These are phyloP conservation scores for Bellardia pandia DNA, from an alignment of 2,888 invertebrate genomes.

Conservation along the genomic window DNA sequence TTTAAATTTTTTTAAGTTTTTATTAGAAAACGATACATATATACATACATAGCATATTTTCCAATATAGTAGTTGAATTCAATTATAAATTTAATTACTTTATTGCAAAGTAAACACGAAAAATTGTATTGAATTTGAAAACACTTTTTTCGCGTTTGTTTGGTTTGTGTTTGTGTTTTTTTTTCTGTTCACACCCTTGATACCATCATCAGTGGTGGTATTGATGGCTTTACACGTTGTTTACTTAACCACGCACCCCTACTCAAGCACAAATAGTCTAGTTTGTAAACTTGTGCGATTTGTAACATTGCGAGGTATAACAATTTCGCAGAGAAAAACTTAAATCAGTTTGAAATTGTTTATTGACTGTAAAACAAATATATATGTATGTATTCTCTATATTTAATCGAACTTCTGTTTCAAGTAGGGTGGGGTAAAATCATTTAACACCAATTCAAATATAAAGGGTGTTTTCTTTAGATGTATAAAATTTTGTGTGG, in stretches of 20 bases:
- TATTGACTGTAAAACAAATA: background rate
- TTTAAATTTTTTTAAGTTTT: background rate
- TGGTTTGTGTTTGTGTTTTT: background rate
- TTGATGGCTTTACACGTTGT: slow-evolving; percentile 1
- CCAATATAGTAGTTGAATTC: background rate
- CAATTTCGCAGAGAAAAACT: no score
- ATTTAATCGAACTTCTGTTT: no score
- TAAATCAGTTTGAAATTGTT: background rate
- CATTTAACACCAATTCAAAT: background rate
- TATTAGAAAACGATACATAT: background rate
- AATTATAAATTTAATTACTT: slow-evolving; percentile 26
- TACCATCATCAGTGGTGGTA: background rate
- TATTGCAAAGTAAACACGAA: background rate
- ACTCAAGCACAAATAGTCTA: background rate
- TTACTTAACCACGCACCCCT: background rate
- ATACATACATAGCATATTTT: background rate
- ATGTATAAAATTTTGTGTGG: no score
- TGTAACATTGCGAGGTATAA: background rate
- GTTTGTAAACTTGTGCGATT: background rate
- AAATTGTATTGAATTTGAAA: background rate
- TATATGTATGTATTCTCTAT: no score
- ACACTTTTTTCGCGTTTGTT: background rate
- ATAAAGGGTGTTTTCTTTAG: background rate
- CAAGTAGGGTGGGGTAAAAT: background rate
- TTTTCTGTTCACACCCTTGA: background rate